These are phyloP conservation scores for Gadopsis bispinosus DNA, from an alignment of 2,797 vertebrate species.

Conservation along the genomic window DNA sequence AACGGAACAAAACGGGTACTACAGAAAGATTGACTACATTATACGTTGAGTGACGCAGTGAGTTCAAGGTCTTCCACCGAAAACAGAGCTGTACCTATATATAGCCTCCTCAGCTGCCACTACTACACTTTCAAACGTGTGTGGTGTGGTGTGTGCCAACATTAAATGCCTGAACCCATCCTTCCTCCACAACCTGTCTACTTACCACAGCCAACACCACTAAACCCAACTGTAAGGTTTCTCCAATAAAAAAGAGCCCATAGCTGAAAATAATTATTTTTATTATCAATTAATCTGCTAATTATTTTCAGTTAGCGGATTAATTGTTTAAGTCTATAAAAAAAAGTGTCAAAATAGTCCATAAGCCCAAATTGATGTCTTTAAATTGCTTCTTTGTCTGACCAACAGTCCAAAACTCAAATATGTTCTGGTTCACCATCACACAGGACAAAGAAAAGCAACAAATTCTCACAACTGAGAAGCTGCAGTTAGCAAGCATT, in stretches of 20 bases:
- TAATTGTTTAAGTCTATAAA: background rate
- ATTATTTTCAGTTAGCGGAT: background rate
- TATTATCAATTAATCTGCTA: background rate
- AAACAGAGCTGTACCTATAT: constrained; percentile 74
- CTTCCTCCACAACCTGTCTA: constrained; percentile 12
- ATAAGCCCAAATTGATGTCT: background rate
- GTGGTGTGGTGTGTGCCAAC: constrained; percentile 4
- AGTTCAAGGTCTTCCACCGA: constrained; percentile 62
- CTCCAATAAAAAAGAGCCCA: background rate
- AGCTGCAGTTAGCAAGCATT: background rate
- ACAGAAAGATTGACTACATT: background rate
- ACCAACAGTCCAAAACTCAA: background rate
- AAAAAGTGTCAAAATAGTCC: no score
- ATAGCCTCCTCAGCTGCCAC: constrained; percentile 78
- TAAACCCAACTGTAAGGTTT: background rate
- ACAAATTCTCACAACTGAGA: background rate
- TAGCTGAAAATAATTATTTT: background rate
- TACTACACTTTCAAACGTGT: constrained; percentile 39
- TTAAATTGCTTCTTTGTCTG: background rate
- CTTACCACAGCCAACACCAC: background rate
- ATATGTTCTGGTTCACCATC: background rate
- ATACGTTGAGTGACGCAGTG: background rate
- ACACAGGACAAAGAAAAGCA: background rate
- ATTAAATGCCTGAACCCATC: constrained; percentile 42
- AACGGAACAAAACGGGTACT: background rate